phyloP scores from a whole-genome alignment of 2,797 vertebrate species.

The Gobionotothen gibberifrons region DNA sequence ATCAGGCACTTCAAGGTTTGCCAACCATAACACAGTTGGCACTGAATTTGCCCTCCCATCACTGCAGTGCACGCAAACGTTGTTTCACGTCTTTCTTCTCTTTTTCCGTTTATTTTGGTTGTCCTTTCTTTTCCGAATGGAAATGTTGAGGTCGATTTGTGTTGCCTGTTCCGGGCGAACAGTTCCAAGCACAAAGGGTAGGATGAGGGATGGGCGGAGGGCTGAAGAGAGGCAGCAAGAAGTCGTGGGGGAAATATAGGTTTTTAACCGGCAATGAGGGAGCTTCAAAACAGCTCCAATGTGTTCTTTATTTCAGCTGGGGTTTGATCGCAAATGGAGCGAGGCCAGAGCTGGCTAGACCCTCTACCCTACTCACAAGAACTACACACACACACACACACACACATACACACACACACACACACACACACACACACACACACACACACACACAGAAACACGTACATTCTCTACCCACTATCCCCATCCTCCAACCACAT shows the following conservation, averaged over 20 bases:
- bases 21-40: constrained; percentile 84
- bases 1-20: constrained; percentile 81
- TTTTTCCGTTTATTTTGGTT: constrained; percentile 80
- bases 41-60: constrained; percentile 68
- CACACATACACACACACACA: no score
- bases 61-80: constrained; percentile 69
- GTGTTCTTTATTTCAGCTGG: constrained; percentile 82
- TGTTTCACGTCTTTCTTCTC: constrained; percentile 70
- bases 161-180: constrained; percentile 80
- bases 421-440: no score
- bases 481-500: constrained; percentile 65
- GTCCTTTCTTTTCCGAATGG: constrained; percentile 82
- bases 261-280: constrained; percentile 63
- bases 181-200: constrained; percentile 72
- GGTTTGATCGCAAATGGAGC: constrained; percentile 84
- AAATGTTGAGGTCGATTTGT: constrained; percentile 84
- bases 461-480: constrained; percentile 44
- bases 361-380: constrained; percentile 46
- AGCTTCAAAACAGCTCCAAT: constrained; percentile 76
- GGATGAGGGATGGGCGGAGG: constrained; percentile 56
- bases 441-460: constrained; percentile 38
- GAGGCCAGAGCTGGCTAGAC: constrained; percentile 70
- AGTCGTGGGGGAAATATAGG: constrained; percentile 62
- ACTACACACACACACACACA: background rate
- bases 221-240: constrained; percentile 62